A percentile compares a stretch with the other conserved stretches of the same genome.
These are phyloP conservation scores for Adelognathus sp. DNA, from an alignment of 2,888 invertebrate genomes.

Conservation along the genomic window DNA sequence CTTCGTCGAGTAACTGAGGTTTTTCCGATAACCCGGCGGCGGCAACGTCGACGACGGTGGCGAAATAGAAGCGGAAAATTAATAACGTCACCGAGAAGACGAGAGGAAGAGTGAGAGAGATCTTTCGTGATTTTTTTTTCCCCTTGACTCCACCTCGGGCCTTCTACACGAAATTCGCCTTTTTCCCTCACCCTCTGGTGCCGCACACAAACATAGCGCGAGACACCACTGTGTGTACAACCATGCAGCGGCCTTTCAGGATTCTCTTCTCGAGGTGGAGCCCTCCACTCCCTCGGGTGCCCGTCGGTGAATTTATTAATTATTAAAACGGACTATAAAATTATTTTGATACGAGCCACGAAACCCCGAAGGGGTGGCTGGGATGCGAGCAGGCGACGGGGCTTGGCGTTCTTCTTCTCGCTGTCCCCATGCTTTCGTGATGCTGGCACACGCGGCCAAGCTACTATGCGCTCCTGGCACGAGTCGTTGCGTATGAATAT, in stretches of 20 bases:
- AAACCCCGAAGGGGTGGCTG: constrained; percentile 14
- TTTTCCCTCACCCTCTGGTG: constrained; percentile 28
- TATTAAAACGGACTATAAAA: constrained; percentile 70
- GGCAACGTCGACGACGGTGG: not conserved
- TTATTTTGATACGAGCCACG: constrained; percentile 64
- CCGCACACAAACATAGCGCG: not conserved
- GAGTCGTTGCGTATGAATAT: constrained; percentile 71
- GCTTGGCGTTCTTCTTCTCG: constrained; percentile 13
- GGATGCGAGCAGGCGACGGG: constrained; percentile 16
- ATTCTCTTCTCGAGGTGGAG: constrained; percentile 26
- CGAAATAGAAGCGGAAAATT: constrained; percentile 58
- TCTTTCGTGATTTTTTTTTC: constrained; percentile 50
- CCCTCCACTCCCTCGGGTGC: constrained; percentile 29
- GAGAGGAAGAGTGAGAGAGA: too few relatives aligned
- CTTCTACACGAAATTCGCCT: constrained; percentile 4
- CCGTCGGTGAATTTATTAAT: constrained; percentile 64
- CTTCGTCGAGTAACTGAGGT: constrained; percentile 43
- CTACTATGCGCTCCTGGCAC: constrained; percentile 48
- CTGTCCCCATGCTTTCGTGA: constrained; percentile 37
- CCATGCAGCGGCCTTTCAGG: not conserved
- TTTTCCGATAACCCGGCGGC: constrained; percentile 58
- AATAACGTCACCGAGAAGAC: constrained; percentile 44
- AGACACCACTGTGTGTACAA: not conserved
- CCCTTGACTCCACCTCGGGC: constrained; percentile 9
- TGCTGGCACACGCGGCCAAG: constrained; percentile 49